A percentile compares a stretch with the other conserved stretches of the same genome.
phyloP scores from a whole-genome alignment of 2,888 invertebrate genomes.

The Netelia melanura region DNA sequence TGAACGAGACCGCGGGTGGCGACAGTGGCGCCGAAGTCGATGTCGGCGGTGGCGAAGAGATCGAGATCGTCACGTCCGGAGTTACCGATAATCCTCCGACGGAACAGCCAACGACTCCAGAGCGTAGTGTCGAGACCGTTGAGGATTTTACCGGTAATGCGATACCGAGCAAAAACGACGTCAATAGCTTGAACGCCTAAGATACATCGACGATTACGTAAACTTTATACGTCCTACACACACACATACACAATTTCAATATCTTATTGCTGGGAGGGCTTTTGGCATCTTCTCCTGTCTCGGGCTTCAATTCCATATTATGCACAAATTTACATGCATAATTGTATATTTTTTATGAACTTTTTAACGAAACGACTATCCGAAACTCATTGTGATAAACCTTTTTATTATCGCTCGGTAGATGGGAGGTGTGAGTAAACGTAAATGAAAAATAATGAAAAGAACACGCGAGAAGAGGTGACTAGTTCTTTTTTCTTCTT shows the following conservation, averaged over 20 bases:
- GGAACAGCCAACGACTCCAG: constrained; percentile 69
- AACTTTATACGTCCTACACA: neutral
- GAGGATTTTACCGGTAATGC: constrained; percentile 83
- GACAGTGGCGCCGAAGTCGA: constrained; percentile 54
- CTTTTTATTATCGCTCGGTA: constrained; percentile 9
- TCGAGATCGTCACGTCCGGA: constrained; percentile 65
- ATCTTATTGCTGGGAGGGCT: neutral
- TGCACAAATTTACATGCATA: neutral
- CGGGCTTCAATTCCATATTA: constrained; percentile 14
- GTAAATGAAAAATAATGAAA: too few relatives aligned
- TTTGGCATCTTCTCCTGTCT: constrained; percentile 11
- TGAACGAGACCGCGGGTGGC: constrained; percentile 73
- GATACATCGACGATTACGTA: neutral
- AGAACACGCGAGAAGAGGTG: neutral
- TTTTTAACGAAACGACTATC: constrained; percentile 33
- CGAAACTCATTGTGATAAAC: constrained; percentile 53
- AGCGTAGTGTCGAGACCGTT: constrained; percentile 80
- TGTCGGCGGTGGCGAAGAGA: constrained; percentile 63
- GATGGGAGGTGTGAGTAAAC: too few relatives aligned
- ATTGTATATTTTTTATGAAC: constrained; percentile 25
- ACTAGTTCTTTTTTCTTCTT: neutral
- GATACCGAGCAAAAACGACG: constrained; percentile 75
- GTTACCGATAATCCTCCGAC: constrained; percentile 4
- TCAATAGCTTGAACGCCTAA: constrained; percentile 78
- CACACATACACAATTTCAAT: constrained; percentile 20